Base-by-base conservation (phyloP, 1,140 invertebrate genomes). In the Papilio polytes region DNA sequence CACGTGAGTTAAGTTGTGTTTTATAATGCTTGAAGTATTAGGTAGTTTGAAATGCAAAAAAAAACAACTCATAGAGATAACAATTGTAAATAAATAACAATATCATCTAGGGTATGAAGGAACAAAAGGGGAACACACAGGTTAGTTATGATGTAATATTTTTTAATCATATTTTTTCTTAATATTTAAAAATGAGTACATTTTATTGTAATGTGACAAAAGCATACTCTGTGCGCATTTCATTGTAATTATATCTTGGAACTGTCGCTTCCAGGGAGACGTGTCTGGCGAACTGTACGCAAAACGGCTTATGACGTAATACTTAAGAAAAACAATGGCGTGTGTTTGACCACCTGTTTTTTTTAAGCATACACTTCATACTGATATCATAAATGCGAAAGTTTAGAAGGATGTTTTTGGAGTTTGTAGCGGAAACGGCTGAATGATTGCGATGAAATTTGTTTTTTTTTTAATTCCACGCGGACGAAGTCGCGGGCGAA, bases 211-310 rank as follows among this genome's bases (percentile, higher is more conserved):
- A 26, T 73, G 46, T 82, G 82, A 82, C 80, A 84, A 80, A 84
- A 80, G 79, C 80, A 85, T 78, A 81, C 80, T 26, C 80, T 51
- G 70, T 46, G 41, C 44, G 41, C 20, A 74, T 51, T 15, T 74
- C n/a, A 80, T 76, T 44, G 22, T 51, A 80, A 81, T 74, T 80
- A 72, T 51, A 70, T 6, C n/a, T 59, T 80, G 46, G 46, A 59
- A 80, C 80, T 84, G 84, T 79, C 84, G 81, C 46, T 84, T 80
- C 56, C 84, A 85, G 80, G 59, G 53, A 59, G 66, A 36, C 22
- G 22, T 6, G 22, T 22, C 18, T 26, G 59, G 59, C 22, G 59
- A 26, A 26, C 22, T 13, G 59, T 12, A 56, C 10, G 22, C 59
- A 26, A 13, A 48, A 3, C 4, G 56, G 20, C 18, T 59, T 59